A percentile compares a stretch with the other conserved stretches of the same genome.
These are phyloP conservation scores for Drosophila kambysellisi DNA, from an alignment of 2,888 invertebrate genomes.

Conservation along the genomic window DNA sequence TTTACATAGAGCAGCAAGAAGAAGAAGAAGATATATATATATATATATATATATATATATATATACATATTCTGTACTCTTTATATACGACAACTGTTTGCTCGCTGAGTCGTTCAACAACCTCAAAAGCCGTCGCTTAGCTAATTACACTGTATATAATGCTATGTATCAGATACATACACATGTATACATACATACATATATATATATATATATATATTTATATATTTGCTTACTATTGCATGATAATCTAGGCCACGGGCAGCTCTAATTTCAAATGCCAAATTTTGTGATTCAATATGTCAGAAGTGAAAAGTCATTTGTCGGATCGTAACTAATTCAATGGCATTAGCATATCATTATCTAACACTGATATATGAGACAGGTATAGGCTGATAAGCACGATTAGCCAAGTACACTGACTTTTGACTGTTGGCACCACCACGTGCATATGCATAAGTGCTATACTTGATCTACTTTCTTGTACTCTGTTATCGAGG, in stretches of 20 bases:
- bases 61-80: neutral
- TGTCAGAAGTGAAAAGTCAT: constrained; percentile 8
- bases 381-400: neutral
- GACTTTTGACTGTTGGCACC: neutral
- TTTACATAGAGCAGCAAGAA: neutral
- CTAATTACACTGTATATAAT: constrained; percentile 2
- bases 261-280: constrained; percentile 35
- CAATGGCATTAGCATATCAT: constrained; percentile 47
- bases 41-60: constrained; percentile 3
- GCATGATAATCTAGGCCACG: constrained; percentile 31
- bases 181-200: neutral
- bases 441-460: neutral
- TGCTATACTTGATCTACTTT: neutral
- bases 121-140: constrained; percentile 27
- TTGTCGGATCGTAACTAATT: constrained; percentile 16
- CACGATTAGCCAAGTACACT: constrained; percentile 19
- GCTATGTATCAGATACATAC: neutral
- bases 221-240: neutral
- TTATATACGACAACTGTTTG: neutral
- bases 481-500: neutral
- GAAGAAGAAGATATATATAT: neutral
- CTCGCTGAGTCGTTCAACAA: constrained; percentile 35
- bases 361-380: constrained; percentile 1
- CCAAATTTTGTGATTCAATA: constrained; percentile 8
- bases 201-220: neutral